A percentile compares a stretch with the other conserved stretches of the same genome.
phyloP scores from a whole-genome alignment of 1,140 invertebrate species.

The Zaprionus africanus region DNA sequence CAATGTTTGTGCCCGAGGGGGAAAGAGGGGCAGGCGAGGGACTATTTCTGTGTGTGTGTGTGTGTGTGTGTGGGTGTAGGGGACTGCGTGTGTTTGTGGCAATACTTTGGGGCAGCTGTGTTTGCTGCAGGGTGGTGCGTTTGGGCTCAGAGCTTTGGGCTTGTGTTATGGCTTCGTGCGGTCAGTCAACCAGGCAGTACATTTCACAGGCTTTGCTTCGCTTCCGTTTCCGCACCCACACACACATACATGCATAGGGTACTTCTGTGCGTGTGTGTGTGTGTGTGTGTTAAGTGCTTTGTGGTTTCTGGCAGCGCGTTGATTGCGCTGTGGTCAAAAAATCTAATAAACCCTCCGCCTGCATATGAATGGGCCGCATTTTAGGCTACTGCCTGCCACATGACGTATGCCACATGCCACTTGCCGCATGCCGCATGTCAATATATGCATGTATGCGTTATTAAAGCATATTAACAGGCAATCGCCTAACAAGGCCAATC shows the following conservation, averaged over 20 bases:
- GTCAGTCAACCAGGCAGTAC: constrained; percentile 53
- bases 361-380: constrained; percentile 41
- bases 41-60: constrained; percentile 5
- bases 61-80: constrained; percentile 15
- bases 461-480: constrained; percentile 70
- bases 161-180: constrained; percentile 65
- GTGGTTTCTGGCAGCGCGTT: constrained; percentile 60
- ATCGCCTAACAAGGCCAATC: constrained; percentile 25
- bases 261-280: background rate
- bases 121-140: constrained; percentile 13
- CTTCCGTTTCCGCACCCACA: constrained; percentile 58
- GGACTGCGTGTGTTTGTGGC: constrained; percentile 17
- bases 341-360: constrained; percentile 62
- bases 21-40: background rate
- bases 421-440: constrained; percentile 2
- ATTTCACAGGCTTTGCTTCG: constrained; percentile 53
- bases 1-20: constrained; percentile 35
- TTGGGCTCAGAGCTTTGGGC: constrained; percentile 5
- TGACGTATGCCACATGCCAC: constrained; percentile 7
- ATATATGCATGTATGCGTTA: constrained; percentile 36
- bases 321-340: constrained; percentile 64
- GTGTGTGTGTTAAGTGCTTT: constrained; percentile 56
- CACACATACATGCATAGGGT: constrained; percentile 17
- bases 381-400: constrained; percentile 9
- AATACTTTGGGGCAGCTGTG: constrained; percentile 56